phyloP scores from a whole-genome alignment of 2,113 vertebrate genomes.

The Xyrauchen texanus region DNA sequence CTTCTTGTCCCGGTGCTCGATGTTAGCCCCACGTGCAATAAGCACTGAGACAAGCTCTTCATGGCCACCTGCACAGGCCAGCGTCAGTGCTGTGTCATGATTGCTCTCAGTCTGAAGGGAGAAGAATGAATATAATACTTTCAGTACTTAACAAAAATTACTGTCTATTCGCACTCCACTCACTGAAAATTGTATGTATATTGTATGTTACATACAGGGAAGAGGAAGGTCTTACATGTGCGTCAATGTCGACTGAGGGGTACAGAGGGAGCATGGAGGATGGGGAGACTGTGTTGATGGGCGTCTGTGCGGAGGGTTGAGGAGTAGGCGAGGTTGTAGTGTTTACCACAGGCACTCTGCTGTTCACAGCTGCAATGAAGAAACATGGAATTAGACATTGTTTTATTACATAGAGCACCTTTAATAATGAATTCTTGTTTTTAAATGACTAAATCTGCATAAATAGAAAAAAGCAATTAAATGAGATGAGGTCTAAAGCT shows the following conservation, averaged over 20 bases:
- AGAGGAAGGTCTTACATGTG: conserved; percentile 84
- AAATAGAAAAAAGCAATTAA: conserved; percentile 34
- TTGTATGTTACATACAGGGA: neutral
- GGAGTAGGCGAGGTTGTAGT: conserved; percentile 83
- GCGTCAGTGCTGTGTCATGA: conserved; percentile 95
- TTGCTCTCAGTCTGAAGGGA: conserved; percentile 93
- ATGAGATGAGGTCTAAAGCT: neutral
- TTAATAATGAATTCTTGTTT: neutral
- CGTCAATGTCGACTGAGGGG: conserved; percentile 96
- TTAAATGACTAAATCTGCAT: neutral
- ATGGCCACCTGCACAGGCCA: conserved; percentile 95
- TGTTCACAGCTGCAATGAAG: conserved; percentile 85
- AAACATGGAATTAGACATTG: too few relatives aligned
- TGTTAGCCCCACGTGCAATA: conserved; percentile 93
- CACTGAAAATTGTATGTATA: too few relatives aligned
- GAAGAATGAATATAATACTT: neutral
- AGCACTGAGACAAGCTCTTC: conserved; percentile 97
- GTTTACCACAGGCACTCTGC: conserved; percentile 88
- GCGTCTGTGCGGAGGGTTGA: conserved; percentile 80
- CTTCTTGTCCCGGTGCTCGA: conserved; percentile 98
- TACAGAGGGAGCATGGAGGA: conserved; percentile 89
- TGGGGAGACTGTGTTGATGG: conserved; percentile 80
- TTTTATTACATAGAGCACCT: too few relatives aligned
- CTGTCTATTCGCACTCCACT: neutral
- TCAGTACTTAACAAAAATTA: neutral